A percentile compares a stretch with the other conserved stretches of the same genome.
phyloP scores from a whole-genome alignment of 2,888 invertebrate genomes.

The Apotomis betuletana region DNA sequence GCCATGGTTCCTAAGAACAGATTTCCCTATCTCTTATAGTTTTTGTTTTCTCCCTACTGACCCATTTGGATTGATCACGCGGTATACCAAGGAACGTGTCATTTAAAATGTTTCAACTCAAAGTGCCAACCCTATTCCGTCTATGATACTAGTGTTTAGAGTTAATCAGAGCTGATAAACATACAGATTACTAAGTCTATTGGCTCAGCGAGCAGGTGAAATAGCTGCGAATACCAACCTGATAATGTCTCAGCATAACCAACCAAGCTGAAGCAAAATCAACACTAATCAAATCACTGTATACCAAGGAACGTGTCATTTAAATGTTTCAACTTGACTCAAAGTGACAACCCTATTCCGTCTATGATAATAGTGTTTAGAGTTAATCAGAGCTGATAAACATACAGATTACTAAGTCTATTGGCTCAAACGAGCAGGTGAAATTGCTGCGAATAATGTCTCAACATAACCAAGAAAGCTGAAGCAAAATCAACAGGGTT shows the following conservation, averaged over 20 bases:
- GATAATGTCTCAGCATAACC: not conserved
- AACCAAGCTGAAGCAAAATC: not conserved
- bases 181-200: too few species aligned
- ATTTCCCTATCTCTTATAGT: too few species aligned
- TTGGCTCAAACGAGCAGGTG: not conserved
- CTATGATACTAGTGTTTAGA: too few species aligned
- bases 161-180: too few species aligned
- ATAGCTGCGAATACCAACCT: not conserved
- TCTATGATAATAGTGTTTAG: not conserved
- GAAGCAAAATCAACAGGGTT: not conserved
- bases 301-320: too few species aligned
- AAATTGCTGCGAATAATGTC: not conserved
- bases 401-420: not conserved
- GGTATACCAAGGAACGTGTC: too few species aligned
- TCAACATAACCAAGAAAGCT: not conserved
- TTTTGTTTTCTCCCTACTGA: too few species aligned
- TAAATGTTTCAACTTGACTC: not conserved
- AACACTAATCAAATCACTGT: not conserved
- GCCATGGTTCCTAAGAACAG: too few species aligned
- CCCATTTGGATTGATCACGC: too few species aligned
- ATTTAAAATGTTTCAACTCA: too few species aligned
- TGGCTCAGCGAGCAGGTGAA: not conserved
- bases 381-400: slow-evolving; percentile 5
- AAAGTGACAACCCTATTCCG: not conserved
- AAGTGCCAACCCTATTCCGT: too few species aligned